phyloP scores from a whole-genome alignment of 2,888 invertebrate species.

The Metallyticus violacea region DNA sequence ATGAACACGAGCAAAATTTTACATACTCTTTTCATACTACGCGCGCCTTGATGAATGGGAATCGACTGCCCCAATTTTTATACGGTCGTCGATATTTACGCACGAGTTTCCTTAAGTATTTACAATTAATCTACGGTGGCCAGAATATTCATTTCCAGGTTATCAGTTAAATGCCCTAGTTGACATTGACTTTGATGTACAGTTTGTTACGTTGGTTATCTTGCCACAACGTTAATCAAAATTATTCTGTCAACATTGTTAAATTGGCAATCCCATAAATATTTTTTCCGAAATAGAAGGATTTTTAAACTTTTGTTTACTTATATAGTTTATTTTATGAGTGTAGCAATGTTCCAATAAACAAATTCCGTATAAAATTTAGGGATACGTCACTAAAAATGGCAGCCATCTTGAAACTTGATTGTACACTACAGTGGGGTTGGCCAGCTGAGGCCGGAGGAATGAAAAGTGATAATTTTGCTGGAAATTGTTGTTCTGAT shows the following conservation, averaged over 20 bases:
- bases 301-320: background rate
- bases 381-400: slow-evolving; percentile 37
- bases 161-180: background rate
- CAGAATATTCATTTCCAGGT: too few species aligned
- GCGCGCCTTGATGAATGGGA: too few species aligned
- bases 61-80: too few species aligned
- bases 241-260: background rate
- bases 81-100: too few species aligned
- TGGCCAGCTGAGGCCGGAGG: slow-evolving; percentile 24
- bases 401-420: slow-evolving; percentile 39
- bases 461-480: slow-evolving; percentile 28
- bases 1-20: too few species aligned
- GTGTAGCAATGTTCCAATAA: background rate
- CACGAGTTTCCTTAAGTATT: too few species aligned
- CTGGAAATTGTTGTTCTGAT: slow-evolving; percentile 12
- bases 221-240: slow-evolving; percentile 4
- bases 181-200: background rate
- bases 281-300: background rate
- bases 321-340: background rate
- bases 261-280: too few species aligned
- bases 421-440: slow-evolving; percentile 26
- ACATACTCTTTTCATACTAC: too few species aligned
- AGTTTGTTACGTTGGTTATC: background rate
- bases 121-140: too few species aligned
- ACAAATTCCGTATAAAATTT: background rate